Evolutionary conservation across 1,140 invertebrate genomes (phyloP).

Genomic region (Caenorhabditis latens): DNA sequence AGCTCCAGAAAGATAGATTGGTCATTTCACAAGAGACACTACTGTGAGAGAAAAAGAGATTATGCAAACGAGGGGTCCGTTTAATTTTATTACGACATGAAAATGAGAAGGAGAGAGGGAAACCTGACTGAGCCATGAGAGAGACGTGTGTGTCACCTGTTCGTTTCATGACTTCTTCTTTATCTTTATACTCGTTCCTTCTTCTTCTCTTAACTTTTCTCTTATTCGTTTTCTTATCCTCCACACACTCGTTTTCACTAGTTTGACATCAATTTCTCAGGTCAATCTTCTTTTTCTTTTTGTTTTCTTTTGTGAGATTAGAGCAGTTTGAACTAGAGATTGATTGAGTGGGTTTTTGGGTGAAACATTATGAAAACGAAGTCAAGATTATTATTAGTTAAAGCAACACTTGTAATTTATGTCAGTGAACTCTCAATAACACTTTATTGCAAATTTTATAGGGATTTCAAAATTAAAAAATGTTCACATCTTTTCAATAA

Average conservation of each 20-base stretch:
- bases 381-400: too few species aligned
- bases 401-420: too few species aligned
- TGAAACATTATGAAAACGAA: too few species aligned
- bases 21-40: neutral
- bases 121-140: neutral
- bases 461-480: too few species aligned
- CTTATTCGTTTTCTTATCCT: neutral
- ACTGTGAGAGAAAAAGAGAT: neutral
- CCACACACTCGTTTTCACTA: neutral
- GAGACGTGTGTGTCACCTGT: conserved; percentile 3
- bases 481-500: too few species aligned
- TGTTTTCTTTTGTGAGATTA: too few species aligned
- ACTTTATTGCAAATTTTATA: too few species aligned
- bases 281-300: too few species aligned
- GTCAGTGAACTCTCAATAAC: too few species aligned
- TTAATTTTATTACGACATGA: conserved; percentile 11
- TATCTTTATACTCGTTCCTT: neutral
- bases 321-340: too few species aligned
- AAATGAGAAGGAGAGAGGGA: neutral
- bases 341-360: too few species aligned
- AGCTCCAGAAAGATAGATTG: neutral
- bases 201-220: neutral
- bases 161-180: conserved; percentile 29
- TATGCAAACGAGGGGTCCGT: neutral
- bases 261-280: neutral